Percentiles rank a stretch among this genome's conserved stretches.
phyloP scores from a whole-genome alignment of 2,797 vertebrate species.

The Pithecia hirsuta region DNA sequence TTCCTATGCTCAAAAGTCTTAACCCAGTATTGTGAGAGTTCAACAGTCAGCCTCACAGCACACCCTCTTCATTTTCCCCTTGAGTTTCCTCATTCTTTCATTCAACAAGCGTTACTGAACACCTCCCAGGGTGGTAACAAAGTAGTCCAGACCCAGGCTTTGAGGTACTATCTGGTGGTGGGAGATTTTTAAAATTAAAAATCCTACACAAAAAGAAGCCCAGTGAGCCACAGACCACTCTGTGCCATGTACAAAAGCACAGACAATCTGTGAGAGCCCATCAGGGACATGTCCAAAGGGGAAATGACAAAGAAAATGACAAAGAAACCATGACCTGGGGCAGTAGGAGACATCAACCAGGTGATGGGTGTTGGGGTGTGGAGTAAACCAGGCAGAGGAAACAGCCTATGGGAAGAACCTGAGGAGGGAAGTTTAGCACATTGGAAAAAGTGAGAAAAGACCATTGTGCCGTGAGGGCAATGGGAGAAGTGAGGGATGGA shows the following conservation, averaged over 20 bases:
- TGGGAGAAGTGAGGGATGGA: rapidly evolving
- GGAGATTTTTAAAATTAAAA: neutral
- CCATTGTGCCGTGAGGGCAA: no score
- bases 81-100: neutral
- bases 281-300: neutral
- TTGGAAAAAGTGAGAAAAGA: no score
- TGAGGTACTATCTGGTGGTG: neutral
- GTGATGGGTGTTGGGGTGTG: rapidly evolving
- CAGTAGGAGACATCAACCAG: neutral
- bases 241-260: neutral
- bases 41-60: neutral
- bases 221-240: neutral
- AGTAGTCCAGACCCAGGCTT: neutral
- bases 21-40: neutral
- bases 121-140: neutral
- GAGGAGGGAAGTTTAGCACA: neutral
- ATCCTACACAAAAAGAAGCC: neutral
- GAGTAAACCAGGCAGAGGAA: neutral
- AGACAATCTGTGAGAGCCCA: neutral
- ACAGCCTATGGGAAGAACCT: rapidly evolving
- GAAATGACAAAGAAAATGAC: neutral
- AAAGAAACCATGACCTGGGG: neutral
- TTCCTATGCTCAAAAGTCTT: neutral
- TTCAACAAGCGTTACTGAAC: neutral
- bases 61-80: neutral